These are phyloP conservation scores for Macroramphosus scolopax DNA, from an alignment of 2,797 vertebrate genomes.

Conservation along the genomic window DNA sequence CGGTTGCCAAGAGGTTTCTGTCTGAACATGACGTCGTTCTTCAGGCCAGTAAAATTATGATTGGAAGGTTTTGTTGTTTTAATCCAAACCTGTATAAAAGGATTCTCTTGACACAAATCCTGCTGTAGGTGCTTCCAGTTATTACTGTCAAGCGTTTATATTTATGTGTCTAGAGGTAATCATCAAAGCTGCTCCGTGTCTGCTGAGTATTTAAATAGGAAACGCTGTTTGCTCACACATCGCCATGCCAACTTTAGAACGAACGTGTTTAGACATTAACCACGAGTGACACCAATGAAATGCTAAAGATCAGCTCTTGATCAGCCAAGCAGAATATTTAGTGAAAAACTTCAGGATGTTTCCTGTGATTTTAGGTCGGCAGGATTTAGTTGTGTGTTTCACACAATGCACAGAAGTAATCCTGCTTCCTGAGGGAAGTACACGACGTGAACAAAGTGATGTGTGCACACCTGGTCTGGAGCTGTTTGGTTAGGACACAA, in stretches of 20 bases:
- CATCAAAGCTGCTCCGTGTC: no score
- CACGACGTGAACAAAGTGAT: background rate
- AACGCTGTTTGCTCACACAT: no score
- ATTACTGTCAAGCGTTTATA: background rate
- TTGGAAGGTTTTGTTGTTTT: slow-evolving; percentile 31
- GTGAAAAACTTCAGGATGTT: background rate
- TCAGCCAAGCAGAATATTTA: no score
- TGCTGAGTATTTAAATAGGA: no score
- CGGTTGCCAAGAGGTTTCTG: slow-evolving; percentile 14
- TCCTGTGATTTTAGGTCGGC: background rate
- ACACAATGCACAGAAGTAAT: background rate
- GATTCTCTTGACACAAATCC: slow-evolving; percentile 49
- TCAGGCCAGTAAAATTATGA: slow-evolving; percentile 9
- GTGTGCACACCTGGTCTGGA: background rate
- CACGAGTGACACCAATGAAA: no score
- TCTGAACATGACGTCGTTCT: slow-evolving; percentile 21
- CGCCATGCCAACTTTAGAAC: no score
- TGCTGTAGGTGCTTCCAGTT: slow-evolving; percentile 17
- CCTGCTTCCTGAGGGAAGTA: background rate
- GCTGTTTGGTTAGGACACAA: background rate
- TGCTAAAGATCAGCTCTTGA: no score
- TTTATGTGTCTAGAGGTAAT: background rate
- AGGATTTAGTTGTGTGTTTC: background rate
- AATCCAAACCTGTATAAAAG: slow-evolving; percentile 31
- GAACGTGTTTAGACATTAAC: no score